Base-by-base conservation (phyloP, 2,888 invertebrate species). In the Amphimallon solstitiale region DNA sequence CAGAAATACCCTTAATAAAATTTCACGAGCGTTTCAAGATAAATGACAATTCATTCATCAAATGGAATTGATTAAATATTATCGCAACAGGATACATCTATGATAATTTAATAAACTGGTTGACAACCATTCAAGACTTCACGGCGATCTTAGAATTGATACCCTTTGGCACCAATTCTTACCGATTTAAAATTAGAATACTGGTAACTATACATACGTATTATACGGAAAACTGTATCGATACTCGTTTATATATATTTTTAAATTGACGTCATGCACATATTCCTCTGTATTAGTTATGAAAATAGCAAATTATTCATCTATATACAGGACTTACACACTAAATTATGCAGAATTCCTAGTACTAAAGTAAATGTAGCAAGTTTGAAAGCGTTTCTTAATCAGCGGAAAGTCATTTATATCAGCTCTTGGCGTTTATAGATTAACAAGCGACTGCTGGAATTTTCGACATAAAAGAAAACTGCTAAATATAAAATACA, bases 131-230 rank as follows among this genome's bases (percentile, higher is more conserved):
- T 29, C 29, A 29, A 5, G 9, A 5, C 23, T 29, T 17, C 23
- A 40, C 40, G 37, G n/a, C 34, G 52, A 51, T 63, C 35, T 35
- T 29, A 40, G 40, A 51, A 21, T 17, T 43, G 56, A 59, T 59
- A 59, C 56, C 56, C 56, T 59, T 59, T 59, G 56, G 56, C 56
- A 59, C 45, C 56, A 34, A 59, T 59, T 59, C 56, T 59, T 59
- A 59, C 43, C 23, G 15, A 23, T 59, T 59, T 43, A 59, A 59
- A 59, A 15, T 59, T 59, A 59, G 56, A 59, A 19, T 43, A 14
- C 40, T 10, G 17, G 9, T 51, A 51, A 35, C 15, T 35, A 35
- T 15, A n/a, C 35, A 15, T 40, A 40, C 14, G 14, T 14, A 40
- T 14, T 34, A 40, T 51, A 51, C 15, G 14, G 51, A 15, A 51